Evolutionary conservation across 2,113 vertebrate species (phyloP).

Genomic region (Brachypodius melanocephalos): DNA sequence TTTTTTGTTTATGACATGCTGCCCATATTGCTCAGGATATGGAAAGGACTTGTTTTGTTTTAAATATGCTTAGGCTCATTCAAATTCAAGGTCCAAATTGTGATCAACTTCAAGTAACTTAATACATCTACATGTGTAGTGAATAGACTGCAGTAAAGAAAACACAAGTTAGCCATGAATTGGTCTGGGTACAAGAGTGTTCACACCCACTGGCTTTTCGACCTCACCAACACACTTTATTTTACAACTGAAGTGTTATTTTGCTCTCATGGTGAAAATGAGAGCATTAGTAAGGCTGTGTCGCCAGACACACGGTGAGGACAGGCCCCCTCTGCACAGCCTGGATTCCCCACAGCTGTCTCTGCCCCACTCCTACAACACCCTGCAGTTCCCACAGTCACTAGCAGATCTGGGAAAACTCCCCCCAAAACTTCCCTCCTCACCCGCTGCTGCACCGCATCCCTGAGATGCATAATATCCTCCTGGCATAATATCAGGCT

Average conservation of each 20-base stretch:
- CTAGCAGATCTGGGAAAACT: neutral
- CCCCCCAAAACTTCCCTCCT: neutral
- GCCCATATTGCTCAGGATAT: neutral
- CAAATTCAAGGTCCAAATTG: neutral
- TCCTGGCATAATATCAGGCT: accelerated
- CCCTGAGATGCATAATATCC: neutral
- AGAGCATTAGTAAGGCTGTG: neutral
- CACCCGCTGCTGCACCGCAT: neutral
- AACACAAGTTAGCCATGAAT: neutral
- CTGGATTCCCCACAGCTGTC: accelerated
- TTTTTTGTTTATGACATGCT: neutral
- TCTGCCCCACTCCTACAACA: neutral
- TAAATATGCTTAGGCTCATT: neutral
- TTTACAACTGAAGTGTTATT: neutral
- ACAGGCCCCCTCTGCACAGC: neutral
- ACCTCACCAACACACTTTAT: neutral
- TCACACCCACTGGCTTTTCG: neutral
- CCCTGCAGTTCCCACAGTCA: neutral
- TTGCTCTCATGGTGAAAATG: neutral
- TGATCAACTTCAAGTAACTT: neutral
- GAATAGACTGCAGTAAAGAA: neutral
- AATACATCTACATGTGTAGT: accelerated
- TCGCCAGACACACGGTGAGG: accelerated
- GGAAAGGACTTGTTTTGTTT: neutral
- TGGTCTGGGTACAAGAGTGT: no score